Evolutionary conservation across 2,797 vertebrate genomes (phyloP).

Genomic region (Oreortyx pictus): DNA sequence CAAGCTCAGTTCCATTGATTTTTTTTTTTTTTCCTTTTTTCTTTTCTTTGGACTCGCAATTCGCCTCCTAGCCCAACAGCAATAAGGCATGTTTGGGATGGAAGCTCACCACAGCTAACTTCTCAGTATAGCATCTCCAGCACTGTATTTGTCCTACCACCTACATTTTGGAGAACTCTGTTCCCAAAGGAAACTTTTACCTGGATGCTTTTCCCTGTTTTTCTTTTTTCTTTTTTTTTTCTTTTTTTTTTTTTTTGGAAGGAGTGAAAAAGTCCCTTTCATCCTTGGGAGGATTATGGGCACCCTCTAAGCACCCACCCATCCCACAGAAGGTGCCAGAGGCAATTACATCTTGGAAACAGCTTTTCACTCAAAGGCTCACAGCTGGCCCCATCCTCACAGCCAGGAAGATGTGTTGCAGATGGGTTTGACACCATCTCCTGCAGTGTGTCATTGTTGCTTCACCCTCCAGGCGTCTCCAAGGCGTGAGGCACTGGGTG

Average conservation of each 20-base stretch:
- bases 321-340: slow-evolving; percentile 16
- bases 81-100: slow-evolving; percentile 50
- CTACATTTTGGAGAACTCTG: background rate
- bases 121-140: slow-evolving; percentile 38
- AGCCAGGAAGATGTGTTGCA: background rate
- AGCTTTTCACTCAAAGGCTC: background rate
- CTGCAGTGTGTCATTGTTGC: background rate
- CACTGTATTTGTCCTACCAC: slow-evolving; percentile 10
- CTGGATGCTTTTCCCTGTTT: background rate
- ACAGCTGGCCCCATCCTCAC: background rate
- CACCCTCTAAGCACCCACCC: background rate
- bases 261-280: background rate
- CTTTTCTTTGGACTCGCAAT: slow-evolving; percentile 50
- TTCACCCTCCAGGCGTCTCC: background rate
- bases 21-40: background rate
- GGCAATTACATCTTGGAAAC: slow-evolving; percentile 21
- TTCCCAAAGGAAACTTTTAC: slow-evolving; percentile 8
- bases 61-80: slow-evolving; percentile 48
- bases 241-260: background rate
- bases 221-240: fast-evolving
- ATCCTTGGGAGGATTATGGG: background rate
- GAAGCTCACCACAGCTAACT: slow-evolving; percentile 5
- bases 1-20: slow-evolving; percentile 12
- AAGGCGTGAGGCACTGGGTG: background rate
- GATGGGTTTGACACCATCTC: background rate